A percentile compares a stretch with the other conserved stretches of the same genome.
Conservation (phyloP, 2,113 vertebrate genomes). For the Boleophthalmus pectinirostris region DNA sequence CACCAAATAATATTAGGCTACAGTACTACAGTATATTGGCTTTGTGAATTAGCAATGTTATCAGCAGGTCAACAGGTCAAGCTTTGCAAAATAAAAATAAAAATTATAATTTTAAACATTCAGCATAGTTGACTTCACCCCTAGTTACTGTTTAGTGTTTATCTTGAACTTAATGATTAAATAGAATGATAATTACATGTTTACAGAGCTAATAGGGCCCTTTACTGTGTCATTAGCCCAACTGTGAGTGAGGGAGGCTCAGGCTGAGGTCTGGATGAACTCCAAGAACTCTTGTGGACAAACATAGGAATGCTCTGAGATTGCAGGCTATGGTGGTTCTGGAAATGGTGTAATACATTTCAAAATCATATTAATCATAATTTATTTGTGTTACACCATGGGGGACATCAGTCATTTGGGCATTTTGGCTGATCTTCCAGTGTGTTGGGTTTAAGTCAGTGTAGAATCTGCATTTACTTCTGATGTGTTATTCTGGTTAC, state of each 20-base stretch:
- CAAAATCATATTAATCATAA: not conserved
- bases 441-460: not conserved
- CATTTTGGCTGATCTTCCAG: too few species aligned
- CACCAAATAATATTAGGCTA: too few species aligned
- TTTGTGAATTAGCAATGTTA: too few species aligned
- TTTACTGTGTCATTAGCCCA: not conserved
- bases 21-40: too few species aligned
- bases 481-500: not conserved
- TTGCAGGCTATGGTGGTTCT: not conserved
- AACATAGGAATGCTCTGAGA: conserved; percentile 39
- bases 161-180: not conserved
- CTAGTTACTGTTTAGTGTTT: not conserved
- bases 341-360: not conserved
- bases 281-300: conserved; percentile 24
- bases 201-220: not conserved
- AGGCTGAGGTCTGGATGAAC: conserved; percentile 14
- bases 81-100: too few species aligned
- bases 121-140: not conserved
- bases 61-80: too few species aligned
- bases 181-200: not conserved
- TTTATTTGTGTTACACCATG: not conserved
- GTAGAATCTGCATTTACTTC: not conserved
- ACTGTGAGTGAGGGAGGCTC: not conserved
- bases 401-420: too few species aligned
- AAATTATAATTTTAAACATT: too few species aligned